Evolutionary conservation across 2,797 vertebrate genomes (phyloP).

Genomic region (Allobates femoralis): DNA sequence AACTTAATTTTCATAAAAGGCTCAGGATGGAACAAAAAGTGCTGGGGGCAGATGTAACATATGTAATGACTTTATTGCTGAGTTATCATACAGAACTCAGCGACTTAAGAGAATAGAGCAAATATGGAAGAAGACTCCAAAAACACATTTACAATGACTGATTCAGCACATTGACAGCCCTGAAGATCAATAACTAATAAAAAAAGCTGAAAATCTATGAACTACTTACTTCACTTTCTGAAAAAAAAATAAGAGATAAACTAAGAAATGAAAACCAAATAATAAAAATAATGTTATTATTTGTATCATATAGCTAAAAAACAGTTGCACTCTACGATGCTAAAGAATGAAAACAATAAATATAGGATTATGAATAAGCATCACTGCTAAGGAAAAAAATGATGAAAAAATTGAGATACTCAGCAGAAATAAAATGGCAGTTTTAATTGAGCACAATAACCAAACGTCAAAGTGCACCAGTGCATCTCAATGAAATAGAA

Average conservation of each 20-base stretch:
- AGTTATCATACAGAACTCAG: conserved; percentile 45
- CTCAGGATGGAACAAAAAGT: conserved; percentile 58
- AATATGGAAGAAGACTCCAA: conserved; percentile 8
- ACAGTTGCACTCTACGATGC: too few species aligned
- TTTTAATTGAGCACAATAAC: too few species aligned
- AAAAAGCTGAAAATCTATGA: neutral
- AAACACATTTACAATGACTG: neutral
- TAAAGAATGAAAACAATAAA: too few species aligned
- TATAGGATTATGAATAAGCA: too few species aligned
- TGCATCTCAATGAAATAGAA: too few species aligned
- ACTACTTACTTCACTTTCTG: neutral
- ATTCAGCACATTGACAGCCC: too few species aligned
- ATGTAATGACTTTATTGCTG: conserved; percentile 56
- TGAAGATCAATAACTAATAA: neutral
- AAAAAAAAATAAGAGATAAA: neutral
- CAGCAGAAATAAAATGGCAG: too few species aligned
- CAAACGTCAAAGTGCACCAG: too few species aligned
- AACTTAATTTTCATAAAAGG: conserved; percentile 60
- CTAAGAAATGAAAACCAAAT: neutral
- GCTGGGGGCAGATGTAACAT: conserved; percentile 58
- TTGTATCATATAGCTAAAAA: neutral
- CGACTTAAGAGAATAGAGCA: conserved; percentile 29
- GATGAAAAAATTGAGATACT: too few species aligned
- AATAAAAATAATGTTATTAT: neutral
- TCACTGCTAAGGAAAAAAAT: too few species aligned